phyloP scores from a whole-genome alignment of 2,113 vertebrate genomes.

The Planiliza haematocheilus region DNA sequence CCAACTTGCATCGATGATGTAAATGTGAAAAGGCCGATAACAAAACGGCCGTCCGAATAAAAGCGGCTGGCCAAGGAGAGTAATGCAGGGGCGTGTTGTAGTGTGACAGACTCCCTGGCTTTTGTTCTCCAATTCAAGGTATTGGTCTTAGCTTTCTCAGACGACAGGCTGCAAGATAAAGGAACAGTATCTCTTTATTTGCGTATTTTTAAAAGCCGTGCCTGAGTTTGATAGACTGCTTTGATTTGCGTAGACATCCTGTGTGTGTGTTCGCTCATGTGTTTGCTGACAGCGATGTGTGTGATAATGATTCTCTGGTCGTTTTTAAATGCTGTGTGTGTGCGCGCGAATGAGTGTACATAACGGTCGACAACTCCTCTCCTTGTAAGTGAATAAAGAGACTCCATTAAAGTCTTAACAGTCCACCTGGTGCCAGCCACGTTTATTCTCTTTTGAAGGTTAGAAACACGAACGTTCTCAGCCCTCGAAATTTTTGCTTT shows the following conservation, averaged over 20 bases:
- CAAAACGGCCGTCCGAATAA: slow-evolving; percentile 22
- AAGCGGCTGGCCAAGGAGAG: slow-evolving; percentile 46
- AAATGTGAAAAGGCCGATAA: slow-evolving; percentile 27
- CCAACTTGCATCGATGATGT: slow-evolving; percentile 49
- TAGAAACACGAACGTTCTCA: not conserved
- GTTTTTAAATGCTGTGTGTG: not conserved
- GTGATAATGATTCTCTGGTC: not conserved
- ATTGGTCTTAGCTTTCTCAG: slow-evolving; percentile 22
- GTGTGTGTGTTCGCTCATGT: not conserved
- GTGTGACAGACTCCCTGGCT: slow-evolving; percentile 40
- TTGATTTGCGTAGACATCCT: slow-evolving; percentile 8
- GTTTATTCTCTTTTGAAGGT: slow-evolving; percentile 26
- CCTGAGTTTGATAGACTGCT: slow-evolving; percentile 4
- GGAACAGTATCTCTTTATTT: slow-evolving; percentile 5
- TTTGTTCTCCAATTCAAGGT: slow-evolving; percentile 45
- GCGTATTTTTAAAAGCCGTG: not conserved
- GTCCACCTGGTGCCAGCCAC: slow-evolving; percentile 16
- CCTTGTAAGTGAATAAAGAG: slow-evolving; percentile 34
- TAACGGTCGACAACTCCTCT: not conserved
- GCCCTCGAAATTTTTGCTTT: slow-evolving; percentile 4
- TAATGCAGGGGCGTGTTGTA: slow-evolving; percentile 52
- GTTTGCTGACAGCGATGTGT: not conserved
- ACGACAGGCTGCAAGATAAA: slow-evolving; percentile 27
- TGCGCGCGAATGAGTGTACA: not conserved
- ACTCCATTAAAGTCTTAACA: slow-evolving; percentile 24